A percentile compares a stretch with the other conserved stretches of the same genome.
These are phyloP conservation scores for Oxyteleia sp. DNA, from an alignment of 2,888 invertebrate genomes.

Conservation along the genomic window DNA sequence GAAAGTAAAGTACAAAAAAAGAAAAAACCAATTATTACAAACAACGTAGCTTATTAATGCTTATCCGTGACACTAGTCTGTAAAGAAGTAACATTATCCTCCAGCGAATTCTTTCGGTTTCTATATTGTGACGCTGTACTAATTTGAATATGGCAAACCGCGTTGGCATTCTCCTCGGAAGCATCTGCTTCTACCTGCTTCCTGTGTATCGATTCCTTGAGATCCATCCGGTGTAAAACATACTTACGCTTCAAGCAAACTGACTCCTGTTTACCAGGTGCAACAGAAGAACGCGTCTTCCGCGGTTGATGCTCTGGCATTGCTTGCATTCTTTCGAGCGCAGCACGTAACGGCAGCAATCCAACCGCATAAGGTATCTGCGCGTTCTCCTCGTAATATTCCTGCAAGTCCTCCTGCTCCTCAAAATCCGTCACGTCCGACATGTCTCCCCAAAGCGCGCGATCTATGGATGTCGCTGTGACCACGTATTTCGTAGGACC, in stretches of 20 bases:
- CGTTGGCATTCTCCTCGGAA: constrained; percentile 77
- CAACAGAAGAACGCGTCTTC: constrained; percentile 86
- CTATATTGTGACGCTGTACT: constrained; percentile 80
- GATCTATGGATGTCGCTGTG: constrained; percentile 81
- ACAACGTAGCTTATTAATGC: constrained; percentile 27
- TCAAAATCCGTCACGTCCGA: constrained; percentile 81
- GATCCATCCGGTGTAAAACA: constrained; percentile 44
- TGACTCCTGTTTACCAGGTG: constrained; percentile 80
- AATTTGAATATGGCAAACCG: constrained; percentile 85
- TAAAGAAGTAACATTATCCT: constrained; percentile 38
- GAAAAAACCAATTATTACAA: constrained; percentile 5
- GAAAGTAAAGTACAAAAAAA: constrained; percentile 31
- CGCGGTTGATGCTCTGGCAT: constrained; percentile 87
- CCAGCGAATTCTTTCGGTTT: constrained; percentile 52
- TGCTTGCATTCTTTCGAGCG: constrained; percentile 87
- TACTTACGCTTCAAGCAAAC: constrained; percentile 76
- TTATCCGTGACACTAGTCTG: constrained; percentile 50
- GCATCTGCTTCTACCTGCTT: constrained; percentile 46
- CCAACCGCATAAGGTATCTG: constrained; percentile 88
- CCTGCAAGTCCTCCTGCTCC: constrained; percentile 72
- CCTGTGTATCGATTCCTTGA: constrained; percentile 60
- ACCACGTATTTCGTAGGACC: constrained; percentile 31
- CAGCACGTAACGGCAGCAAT: constrained; percentile 85
- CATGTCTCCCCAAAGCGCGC: constrained; percentile 87
- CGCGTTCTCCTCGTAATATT: constrained; percentile 82